phyloP scores from a whole-genome alignment of 2,113 vertebrate genomes.

The Prunella himalayana region DNA sequence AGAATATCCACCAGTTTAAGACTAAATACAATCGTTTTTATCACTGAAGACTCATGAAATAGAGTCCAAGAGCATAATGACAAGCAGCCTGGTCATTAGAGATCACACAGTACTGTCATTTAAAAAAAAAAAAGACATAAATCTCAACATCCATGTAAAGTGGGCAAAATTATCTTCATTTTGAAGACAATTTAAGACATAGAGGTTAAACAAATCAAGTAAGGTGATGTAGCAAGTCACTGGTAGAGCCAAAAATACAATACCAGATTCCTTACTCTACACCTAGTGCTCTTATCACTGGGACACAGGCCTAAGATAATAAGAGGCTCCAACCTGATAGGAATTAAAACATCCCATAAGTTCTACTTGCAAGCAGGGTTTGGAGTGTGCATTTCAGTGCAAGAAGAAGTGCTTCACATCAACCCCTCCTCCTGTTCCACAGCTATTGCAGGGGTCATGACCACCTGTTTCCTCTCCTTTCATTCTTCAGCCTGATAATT shows the following conservation, averaged over 20 bases:
- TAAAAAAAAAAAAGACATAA: neutral
- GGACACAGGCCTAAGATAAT: neutral
- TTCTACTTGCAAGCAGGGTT: neutral
- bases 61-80: neutral
- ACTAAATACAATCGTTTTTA: slow-evolving; percentile 9
- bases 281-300: neutral
- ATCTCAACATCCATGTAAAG: neutral
- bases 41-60: neutral
- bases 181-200: neutral
- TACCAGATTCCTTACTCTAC: neutral
- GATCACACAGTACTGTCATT: neutral
- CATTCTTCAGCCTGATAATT: neutral
- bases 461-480: neutral
- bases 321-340: neutral
- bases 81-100: neutral
- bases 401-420: neutral
- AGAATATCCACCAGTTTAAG: neutral
- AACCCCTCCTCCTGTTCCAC: neutral
- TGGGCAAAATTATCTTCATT: neutral
- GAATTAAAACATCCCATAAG: neutral
- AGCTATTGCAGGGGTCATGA: neutral
- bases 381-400: neutral
- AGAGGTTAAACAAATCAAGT: neutral
- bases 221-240: neutral
- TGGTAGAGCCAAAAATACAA: neutral